Evolutionary conservation across 2,113 vertebrate species (phyloP).

Genomic region (Sceloporus undulatus): DNA sequence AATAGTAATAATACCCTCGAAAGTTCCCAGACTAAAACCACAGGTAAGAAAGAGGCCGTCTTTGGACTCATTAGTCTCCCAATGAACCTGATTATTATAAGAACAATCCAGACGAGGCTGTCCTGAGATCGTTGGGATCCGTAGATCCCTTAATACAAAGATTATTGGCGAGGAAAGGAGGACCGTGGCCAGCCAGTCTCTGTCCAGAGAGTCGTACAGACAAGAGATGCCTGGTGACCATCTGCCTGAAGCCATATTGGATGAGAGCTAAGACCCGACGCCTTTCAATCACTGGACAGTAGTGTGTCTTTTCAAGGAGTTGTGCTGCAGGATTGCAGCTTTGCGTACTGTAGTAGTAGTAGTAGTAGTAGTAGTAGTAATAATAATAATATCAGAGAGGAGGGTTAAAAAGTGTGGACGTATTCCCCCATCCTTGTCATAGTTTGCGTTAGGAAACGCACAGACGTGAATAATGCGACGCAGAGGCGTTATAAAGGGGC

Average conservation of each 20-base stretch:
- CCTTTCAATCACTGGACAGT: no score
- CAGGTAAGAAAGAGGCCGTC: slow-evolving; percentile 45
- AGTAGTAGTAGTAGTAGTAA: no score
- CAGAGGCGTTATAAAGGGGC: neutral
- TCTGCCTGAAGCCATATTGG: neutral
- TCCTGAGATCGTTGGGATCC: neutral
- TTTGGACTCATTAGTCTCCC: neutral
- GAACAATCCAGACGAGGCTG: neutral
- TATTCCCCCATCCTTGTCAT: no score
- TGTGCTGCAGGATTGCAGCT: neutral
- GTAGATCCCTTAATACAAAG: neutral
- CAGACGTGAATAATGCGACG: slow-evolving; percentile 21
- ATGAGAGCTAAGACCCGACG: no score
- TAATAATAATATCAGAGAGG: no score
- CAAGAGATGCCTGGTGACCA: no score
- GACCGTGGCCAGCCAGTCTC: no score
- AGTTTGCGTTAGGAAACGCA: neutral
- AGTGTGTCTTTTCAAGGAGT: neutral
- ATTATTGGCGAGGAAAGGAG: neutral
- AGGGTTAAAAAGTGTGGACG: no score
- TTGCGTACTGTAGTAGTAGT: no score
- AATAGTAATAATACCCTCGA: neutral
- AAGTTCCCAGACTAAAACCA: neutral
- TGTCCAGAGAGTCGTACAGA: no score
- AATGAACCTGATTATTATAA: neutral